These are phyloP conservation scores for Sepiola atlantica DNA, from an alignment of 2,888 invertebrate genomes.

Conservation along the genomic window DNA sequence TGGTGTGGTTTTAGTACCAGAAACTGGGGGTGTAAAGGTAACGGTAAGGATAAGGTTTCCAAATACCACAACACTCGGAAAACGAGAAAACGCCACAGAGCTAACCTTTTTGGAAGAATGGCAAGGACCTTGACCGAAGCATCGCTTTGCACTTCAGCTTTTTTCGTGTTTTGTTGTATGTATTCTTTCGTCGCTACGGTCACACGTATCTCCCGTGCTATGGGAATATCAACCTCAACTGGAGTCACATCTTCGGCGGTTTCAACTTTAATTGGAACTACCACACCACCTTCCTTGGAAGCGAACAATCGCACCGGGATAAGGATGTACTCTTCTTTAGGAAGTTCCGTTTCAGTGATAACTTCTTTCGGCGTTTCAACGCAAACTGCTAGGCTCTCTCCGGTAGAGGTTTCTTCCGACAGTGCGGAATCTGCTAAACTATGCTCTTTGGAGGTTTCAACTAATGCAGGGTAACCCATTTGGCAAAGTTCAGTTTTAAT, in stretches of 20 bases:
- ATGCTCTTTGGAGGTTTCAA: background rate
- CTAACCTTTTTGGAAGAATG: background rate
- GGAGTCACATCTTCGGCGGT: background rate
- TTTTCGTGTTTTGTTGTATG: background rate
- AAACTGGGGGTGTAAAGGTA: background rate
- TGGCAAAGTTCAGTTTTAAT: background rate
- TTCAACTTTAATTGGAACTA: background rate
- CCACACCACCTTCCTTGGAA: background rate
- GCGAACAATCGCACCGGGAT: background rate
- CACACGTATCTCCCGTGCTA: background rate
- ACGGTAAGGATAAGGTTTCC: background rate
- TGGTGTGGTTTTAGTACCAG: background rate
- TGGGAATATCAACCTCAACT: background rate
- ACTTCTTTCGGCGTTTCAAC: background rate
- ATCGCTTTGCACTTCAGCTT: background rate
- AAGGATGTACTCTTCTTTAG: background rate
- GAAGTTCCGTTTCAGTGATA: background rate
- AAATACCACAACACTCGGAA: background rate
- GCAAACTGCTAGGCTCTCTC: background rate
- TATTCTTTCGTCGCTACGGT: background rate
- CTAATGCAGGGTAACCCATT: background rate
- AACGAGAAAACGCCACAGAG: background rate
- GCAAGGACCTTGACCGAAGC: background rate
- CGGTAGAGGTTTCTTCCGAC: background rate
- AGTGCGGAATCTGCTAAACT: background rate